These are phyloP conservation scores for Brachionus koreanus DNA, from an alignment of 1,140 invertebrate species.

Conservation along the genomic window DNA sequence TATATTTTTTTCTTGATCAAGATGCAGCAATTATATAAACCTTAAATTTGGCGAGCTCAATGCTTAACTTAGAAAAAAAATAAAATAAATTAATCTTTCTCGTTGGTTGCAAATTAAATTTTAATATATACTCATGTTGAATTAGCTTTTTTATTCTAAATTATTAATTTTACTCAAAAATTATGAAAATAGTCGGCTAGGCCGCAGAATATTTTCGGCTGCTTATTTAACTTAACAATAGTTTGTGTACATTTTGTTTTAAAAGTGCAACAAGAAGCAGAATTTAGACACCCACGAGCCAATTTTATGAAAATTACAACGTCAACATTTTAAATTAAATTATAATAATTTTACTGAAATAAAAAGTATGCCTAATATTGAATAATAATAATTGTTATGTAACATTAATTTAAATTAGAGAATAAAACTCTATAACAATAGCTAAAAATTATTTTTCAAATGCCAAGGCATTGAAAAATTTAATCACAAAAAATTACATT, in stretches of 20 bases:
- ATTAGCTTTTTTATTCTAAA: not conserved
- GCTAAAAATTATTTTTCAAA: too few species aligned
- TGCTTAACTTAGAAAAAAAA: not conserved
- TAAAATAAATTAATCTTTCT: not conserved
- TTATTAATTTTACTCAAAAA: not conserved
- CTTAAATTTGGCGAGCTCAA: not conserved
- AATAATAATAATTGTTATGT: not conserved
- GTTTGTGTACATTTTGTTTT: not conserved
- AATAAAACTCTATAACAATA: too few species aligned
- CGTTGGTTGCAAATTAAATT: not conserved
- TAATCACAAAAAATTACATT: too few species aligned
- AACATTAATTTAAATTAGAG: too few species aligned
- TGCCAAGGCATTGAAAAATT: too few species aligned
- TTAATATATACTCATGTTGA: not conserved
- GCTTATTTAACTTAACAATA: not conserved
- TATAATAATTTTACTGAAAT: not conserved
- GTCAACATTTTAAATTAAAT: not conserved
- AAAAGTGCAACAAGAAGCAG: not conserved
- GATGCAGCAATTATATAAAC: not conserved
- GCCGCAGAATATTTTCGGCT: not conserved
- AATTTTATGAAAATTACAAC: not conserved
- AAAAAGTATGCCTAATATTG: not conserved
- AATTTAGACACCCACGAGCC: not conserved
- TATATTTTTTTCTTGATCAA: not conserved
- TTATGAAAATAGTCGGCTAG: not conserved